Evolutionary conservation across 2,888 invertebrate genomes (phyloP).

Genomic region (Crematogaster levior): DNA sequence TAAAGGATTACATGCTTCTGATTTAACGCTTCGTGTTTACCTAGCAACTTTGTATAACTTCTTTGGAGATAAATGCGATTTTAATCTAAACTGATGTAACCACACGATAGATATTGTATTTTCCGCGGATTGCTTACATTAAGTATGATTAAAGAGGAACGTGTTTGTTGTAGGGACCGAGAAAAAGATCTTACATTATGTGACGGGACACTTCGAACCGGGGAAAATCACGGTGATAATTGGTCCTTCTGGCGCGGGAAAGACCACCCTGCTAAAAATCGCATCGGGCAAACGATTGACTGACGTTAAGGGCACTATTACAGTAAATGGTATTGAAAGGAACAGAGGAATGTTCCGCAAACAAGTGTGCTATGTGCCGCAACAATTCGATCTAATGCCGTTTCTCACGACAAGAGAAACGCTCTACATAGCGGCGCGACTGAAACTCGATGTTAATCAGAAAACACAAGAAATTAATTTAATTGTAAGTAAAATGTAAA

Average conservation of each 20-base stretch:
- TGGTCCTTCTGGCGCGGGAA: constrained; percentile 92
- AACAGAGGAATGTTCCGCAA: constrained; percentile 90
- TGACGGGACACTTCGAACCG: constrained; percentile 88
- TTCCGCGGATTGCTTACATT: background rate
- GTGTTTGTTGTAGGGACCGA: constrained; percentile 67
- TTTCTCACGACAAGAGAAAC: constrained; percentile 87
- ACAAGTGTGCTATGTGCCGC: constrained; percentile 91
- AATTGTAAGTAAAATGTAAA: constrained; percentile 45
- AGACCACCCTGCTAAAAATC: constrained; percentile 91
- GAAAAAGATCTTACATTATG: constrained; percentile 86
- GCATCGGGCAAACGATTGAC: constrained; percentile 87
- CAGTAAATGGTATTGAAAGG: constrained; percentile 89
- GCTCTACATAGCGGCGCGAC: constrained; percentile 87
- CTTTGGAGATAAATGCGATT: background rate
- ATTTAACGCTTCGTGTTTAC: background rate
- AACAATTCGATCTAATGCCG: constrained; percentile 87
- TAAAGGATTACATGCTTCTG: too few relatives aligned
- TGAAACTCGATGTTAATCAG: constrained; percentile 85
- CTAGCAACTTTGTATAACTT: background rate
- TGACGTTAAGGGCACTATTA: constrained; percentile 87
- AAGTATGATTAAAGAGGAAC: background rate
- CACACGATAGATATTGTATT: too few relatives aligned
- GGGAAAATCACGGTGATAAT: constrained; percentile 89
- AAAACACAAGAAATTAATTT: background rate
- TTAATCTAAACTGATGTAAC: too few relatives aligned